Conservation (phyloP, 1,140 invertebrate species). For the Drosophila ananassae region DNA sequence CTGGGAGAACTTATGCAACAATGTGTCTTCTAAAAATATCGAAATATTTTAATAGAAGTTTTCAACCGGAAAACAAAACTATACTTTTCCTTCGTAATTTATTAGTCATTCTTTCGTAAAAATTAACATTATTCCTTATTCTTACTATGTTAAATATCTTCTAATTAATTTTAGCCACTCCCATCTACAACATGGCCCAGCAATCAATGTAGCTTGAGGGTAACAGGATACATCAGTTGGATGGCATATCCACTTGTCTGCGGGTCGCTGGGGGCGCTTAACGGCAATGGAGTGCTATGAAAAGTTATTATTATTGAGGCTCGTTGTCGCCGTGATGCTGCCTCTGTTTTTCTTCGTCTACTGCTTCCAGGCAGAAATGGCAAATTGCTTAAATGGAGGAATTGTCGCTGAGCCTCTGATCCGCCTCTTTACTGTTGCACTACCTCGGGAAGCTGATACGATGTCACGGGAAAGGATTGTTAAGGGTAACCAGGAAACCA, state of each 20-base stretch:
- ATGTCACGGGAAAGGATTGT: slow-evolving; percentile 48
- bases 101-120: background rate
- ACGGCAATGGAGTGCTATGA: slow-evolving; percentile 61
- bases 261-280: slow-evolving; percentile 37
- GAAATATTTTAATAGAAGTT: background rate
- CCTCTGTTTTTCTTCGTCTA: slow-evolving; percentile 18
- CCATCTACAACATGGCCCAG: background rate
- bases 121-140: background rate
- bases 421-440: background rate
- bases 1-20: slow-evolving; percentile 3
- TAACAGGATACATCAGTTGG: slow-evolving; percentile 1
- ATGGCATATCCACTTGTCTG: slow-evolving; percentile 5
- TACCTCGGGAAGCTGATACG: background rate
- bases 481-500: slow-evolving; percentile 26
- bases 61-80: background rate
- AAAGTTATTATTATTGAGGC: slow-evolving; percentile 72
- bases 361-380: slow-evolving; percentile 29
- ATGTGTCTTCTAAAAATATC: background rate
- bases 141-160: background rate
- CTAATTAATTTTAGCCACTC: background rate
- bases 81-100: background rate
- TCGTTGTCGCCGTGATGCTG: slow-evolving; percentile 32
- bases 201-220: background rate
- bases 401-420: slow-evolving; percentile 37
- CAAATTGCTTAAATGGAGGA: slow-evolving; percentile 68